Conservation (phyloP, 2,888 invertebrate genomes). For the Drosophila eohydei region DNA sequence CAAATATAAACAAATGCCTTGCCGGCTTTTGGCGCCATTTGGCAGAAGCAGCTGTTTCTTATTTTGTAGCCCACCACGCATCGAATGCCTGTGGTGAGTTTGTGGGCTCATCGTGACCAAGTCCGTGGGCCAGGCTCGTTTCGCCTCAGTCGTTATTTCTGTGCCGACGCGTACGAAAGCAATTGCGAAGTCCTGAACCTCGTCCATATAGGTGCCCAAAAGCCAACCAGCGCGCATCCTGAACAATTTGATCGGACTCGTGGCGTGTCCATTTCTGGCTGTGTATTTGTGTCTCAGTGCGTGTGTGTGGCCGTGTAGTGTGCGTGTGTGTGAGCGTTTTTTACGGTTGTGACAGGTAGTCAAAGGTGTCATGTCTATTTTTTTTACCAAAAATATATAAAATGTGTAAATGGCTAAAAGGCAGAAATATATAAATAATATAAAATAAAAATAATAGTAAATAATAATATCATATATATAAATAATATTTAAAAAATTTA, state of each 20-base stretch:
- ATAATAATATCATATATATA: neutral
- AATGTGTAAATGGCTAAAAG: neutral
- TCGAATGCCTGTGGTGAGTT: conserved; percentile 55
- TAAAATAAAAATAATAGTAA: neutral
- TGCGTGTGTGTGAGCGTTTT: conserved; percentile 10
- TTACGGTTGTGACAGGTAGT: conserved; percentile 50
- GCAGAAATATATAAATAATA: neutral
- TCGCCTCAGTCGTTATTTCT: conserved; percentile 70
- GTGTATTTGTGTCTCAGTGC: conserved; percentile 30
- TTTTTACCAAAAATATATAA: neutral
- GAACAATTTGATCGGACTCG: conserved; percentile 32
- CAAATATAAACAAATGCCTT: conserved; percentile 55
- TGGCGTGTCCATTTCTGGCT: conserved; percentile 25
- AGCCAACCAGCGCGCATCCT: conserved; percentile 16
- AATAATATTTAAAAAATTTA: too few species aligned
- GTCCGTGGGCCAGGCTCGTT: conserved; percentile 43
- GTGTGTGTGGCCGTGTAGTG: conserved; percentile 15
- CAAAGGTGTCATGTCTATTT: conserved; percentile 12
- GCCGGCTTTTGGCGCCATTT: conserved; percentile 62
- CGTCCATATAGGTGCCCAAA: conserved; percentile 23
- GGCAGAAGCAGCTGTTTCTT: conserved; percentile 32
- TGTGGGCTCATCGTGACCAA: conserved; percentile 19
- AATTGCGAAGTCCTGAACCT: conserved; percentile 35
- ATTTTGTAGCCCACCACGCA: conserved; percentile 49
- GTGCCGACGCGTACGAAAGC: conserved; percentile 73